Base-by-base conservation (phyloP, 2,797 vertebrate genomes). In the Enteromius trimaculatus region DNA sequence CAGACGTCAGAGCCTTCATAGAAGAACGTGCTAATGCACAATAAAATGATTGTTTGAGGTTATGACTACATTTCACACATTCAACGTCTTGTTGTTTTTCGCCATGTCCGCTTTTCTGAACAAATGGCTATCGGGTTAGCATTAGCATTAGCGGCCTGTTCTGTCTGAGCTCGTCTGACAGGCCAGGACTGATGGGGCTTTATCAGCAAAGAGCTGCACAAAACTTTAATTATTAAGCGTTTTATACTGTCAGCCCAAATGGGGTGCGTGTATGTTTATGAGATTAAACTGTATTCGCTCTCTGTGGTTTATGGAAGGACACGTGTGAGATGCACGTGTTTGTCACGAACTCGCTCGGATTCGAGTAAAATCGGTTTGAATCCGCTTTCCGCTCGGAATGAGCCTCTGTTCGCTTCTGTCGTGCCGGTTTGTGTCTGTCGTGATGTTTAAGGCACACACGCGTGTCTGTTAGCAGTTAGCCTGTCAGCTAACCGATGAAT, bases 271-370 rank as follows among this genome's bases (percentile, higher is more conserved):
- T 39, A 1, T 9, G 29, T 39, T 65, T 10, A 2, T 13, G 1
- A 26, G n/a, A 0, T 3, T 21, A 4, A 26, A 1, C 14, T 1
- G 10, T 21, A 0, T 8, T 51, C 29, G 44, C 53, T 16, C 8
- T 51, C 3, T 23, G 14, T 13, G 11, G 49, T 75, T 75, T 70
- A 16, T 87, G 62, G 69, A 34, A 34, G 26, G 72, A 82, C 80
- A 80, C 83, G 80, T 83, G 86, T 83, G 80, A 39, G 66, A 37
- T 83, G 77, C 86, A 87, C 86, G 83, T 87, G 83, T 80, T 79
- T 42, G 74, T 31, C 64, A 0, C 42, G 53, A 17, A 11, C 47
- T 42, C 58, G 3, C 3, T 55, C 16, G 71, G 26, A 42, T 53
- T 62, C 13, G 16, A 0, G 3, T 26, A 1, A 37, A 16, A 1